Percentiles rank a stretch among this genome's conserved stretches.
These are phyloP conservation scores for Cheirogaleus major DNA, from an alignment of 2,797 vertebrate species.

Conservation along the genomic window DNA sequence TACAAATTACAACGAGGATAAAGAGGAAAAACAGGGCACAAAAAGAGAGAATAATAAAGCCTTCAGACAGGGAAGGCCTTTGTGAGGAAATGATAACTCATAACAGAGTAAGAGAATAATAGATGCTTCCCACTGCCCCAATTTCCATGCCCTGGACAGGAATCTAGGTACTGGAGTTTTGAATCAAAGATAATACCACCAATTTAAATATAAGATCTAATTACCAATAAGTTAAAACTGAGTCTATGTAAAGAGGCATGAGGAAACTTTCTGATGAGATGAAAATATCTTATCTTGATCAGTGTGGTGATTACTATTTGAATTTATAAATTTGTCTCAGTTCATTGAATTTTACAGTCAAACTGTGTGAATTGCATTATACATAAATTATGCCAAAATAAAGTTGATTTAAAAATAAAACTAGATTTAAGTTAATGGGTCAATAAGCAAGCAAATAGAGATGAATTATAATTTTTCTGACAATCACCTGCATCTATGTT, in stretches of 20 bases:
- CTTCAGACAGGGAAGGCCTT: not conserved
- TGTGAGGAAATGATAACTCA: not conserved
- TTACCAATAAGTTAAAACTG: conserved; percentile 12
- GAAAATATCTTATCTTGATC: conserved; percentile 19
- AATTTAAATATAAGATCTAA: conserved; percentile 1
- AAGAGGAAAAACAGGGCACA: not conserved
- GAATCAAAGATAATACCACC: not conserved
- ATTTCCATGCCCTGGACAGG: not conserved
- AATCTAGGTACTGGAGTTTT: not conserved
- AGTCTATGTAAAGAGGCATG: not conserved
- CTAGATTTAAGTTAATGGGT: conserved; percentile 29
- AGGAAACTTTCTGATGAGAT: not conserved
- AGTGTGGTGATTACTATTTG: conserved; percentile 26
- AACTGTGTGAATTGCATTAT: conserved; percentile 2
- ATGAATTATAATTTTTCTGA: conserved; percentile 46
- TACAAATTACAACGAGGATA: not conserved
- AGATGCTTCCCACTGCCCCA: not conserved
- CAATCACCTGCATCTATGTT: not conserved
- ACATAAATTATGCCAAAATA: conserved; percentile 30
- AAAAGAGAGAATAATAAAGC: not conserved
- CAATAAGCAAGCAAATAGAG: conserved; percentile 45
- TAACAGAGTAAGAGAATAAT: not conserved
- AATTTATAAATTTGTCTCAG: conserved; percentile 52
- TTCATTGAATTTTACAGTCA: conserved; percentile 48
- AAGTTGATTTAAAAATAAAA: conserved; percentile 36